These are phyloP conservation scores for Xyrichtys novacula DNA, from an alignment of 2,797 vertebrate genomes.

Conservation along the genomic window DNA sequence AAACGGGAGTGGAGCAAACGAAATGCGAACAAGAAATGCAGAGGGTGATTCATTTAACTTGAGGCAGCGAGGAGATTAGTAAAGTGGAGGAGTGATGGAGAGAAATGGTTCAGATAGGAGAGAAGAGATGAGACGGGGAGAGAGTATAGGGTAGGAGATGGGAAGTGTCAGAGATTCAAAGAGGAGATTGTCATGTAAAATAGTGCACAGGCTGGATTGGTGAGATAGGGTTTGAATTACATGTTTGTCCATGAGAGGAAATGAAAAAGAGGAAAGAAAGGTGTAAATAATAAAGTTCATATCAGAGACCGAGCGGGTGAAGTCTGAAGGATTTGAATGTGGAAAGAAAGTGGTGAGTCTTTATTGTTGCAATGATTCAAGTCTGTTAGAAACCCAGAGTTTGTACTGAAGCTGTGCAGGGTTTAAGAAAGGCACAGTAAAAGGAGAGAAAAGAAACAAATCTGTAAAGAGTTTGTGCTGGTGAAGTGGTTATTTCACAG, in stretches of 20 bases:
- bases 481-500: background rate
- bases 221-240: constrained; percentile 17
- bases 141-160: constrained; percentile 3
- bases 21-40: constrained; percentile 38
- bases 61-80: constrained; percentile 53
- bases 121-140: constrained; percentile 30
- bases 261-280: constrained; percentile 42
- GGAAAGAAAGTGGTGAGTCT: constrained; percentile 4
- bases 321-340: constrained; percentile 1
- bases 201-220: constrained; percentile 35
- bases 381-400: constrained; percentile 13
- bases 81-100: constrained; percentile 56
- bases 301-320: constrained; percentile 14
- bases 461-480: background rate
- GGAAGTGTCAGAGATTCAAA: constrained; percentile 42
- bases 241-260: constrained; percentile 40
- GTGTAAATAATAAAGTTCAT: constrained; percentile 48
- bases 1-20: constrained; percentile 36
- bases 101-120: constrained; percentile 54
- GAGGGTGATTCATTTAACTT: constrained; percentile 65
- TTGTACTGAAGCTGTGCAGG: background rate
- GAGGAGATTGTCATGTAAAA: constrained; percentile 51
- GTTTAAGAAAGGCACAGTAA: background rate
- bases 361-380: constrained; percentile 13
- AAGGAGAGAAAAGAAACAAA: background rate